phyloP scores from a whole-genome alignment of 2,113 vertebrate species.

The Oxyruncus cristatus region DNA sequence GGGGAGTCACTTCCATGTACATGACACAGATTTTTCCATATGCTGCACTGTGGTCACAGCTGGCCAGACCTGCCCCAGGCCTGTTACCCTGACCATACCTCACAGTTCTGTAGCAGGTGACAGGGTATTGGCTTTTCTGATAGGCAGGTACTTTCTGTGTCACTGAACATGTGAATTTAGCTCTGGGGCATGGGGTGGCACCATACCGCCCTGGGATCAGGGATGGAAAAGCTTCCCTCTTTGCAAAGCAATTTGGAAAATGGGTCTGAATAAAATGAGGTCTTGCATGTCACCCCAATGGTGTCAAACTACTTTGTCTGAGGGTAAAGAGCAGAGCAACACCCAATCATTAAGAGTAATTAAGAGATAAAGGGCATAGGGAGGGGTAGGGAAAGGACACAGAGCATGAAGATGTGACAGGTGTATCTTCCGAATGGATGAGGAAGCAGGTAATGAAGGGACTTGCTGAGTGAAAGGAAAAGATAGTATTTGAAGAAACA shows the following conservation, averaged over 20 bases:
- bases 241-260: not conserved
- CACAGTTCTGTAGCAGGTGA: not conserved
- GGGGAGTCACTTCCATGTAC: not conserved
- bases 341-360: not conserved
- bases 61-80: not conserved
- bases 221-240: not conserved
- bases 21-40: not conserved
- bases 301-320: not conserved
- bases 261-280: not conserved
- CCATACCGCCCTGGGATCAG: not conserved
- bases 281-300: not conserved
- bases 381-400: not conserved
- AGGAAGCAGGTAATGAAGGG: not conserved
- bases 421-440: not conserved
- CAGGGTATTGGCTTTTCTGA: not conserved
- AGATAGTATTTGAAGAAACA: not conserved
- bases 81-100: conserved; percentile 7
- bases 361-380: not conserved
- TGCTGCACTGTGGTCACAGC: not conserved
- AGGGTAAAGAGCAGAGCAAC: not conserved
- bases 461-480: not conserved
- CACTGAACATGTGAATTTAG: not conserved
- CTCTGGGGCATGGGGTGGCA: not conserved
- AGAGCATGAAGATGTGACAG: not conserved
- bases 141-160: not conserved